Percentiles rank a stretch among this genome's conserved stretches.
Evolutionary conservation across 2,888 invertebrate species (phyloP).

Genomic region (Drosophila suboccidentalis): DNA sequence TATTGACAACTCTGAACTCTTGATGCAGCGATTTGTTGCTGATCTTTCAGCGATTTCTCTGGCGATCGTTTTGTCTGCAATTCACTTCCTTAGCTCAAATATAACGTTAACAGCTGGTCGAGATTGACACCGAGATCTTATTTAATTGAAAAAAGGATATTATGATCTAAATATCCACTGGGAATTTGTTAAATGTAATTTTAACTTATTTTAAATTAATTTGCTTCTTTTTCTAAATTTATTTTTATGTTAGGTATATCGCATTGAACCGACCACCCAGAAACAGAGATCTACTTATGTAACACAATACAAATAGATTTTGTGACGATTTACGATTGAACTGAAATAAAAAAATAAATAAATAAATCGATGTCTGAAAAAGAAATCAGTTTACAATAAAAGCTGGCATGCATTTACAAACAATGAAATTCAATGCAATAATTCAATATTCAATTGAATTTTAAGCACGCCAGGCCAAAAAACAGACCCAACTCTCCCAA

Average conservation of each 20-base stretch:
- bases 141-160: conserved; percentile 5
- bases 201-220: not conserved
- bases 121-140: conserved; percentile 7
- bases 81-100: conserved; percentile 9
- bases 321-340: conserved; percentile 66
- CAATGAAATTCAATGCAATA: conserved; percentile 84
- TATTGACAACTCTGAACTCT: conserved; percentile 83
- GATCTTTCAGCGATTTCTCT: conserved; percentile 65
- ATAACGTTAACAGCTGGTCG: conserved; percentile 10
- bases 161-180: not conserved
- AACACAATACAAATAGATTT: conserved; percentile 60
- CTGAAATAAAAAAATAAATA: conserved; percentile 65
- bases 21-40: conserved; percentile 70
- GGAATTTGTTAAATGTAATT: not conserved
- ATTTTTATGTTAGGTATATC: not conserved
- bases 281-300: conserved; percentile 42
- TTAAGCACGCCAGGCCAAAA: conserved; percentile 70
- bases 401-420: conserved; percentile 77
- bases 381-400: conserved; percentile 78
- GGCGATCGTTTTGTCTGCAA: conserved; percentile 32
- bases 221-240: not conserved
- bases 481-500: conserved; percentile 16
- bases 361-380: conserved; percentile 76
- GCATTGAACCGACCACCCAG: conserved; percentile 50
- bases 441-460: conserved; percentile 85